Evolutionary conservation across 2,888 invertebrate genomes (phyloP).

Genomic region (Thera britannica): DNA sequence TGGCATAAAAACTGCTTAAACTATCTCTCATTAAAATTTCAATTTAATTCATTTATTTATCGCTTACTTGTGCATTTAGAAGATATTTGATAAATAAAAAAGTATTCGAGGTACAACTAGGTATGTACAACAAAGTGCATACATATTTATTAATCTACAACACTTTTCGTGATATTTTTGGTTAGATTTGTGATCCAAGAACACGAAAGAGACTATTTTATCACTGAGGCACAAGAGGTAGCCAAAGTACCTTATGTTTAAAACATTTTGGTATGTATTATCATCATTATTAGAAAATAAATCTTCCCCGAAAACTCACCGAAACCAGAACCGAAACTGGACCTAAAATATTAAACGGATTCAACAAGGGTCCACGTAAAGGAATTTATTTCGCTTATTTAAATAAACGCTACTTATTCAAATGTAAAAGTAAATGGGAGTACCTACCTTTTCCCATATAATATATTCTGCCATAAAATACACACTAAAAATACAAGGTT

Average conservation of each 20-base stretch:
- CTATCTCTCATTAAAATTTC: too few relatives aligned
- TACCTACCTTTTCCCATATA: conserved; percentile 1
- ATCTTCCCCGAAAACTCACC: conserved; percentile 29
- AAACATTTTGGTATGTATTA: conserved; percentile 23
- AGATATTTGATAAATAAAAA: too few relatives aligned
- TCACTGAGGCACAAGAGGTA: neutral
- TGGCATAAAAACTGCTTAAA: too few relatives aligned
- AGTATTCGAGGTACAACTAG: too few relatives aligned
- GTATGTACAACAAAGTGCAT: too few relatives aligned
- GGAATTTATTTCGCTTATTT: conserved; percentile 34
- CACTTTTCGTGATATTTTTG: neutral
- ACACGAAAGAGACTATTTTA: neutral
- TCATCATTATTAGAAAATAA: conserved; percentile 28
- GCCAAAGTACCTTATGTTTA: conserved; percentile 4
- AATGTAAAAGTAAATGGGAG: conserved; percentile 16
- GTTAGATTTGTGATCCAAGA: neutral
- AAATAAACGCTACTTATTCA: conserved; percentile 28
- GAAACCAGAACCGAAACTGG: conserved; percentile 31
- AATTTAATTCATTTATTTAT: too few relatives aligned
- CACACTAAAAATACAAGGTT: too few relatives aligned
- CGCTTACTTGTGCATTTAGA: too few relatives aligned
- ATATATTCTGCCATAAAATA: neutral
- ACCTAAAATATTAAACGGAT: conserved; percentile 36
- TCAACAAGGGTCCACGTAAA: conserved; percentile 23
- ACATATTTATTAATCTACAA: too few relatives aligned